Conservation (phyloP, 2,888 invertebrate genomes). For the Scaptomyza reducta region DNA sequence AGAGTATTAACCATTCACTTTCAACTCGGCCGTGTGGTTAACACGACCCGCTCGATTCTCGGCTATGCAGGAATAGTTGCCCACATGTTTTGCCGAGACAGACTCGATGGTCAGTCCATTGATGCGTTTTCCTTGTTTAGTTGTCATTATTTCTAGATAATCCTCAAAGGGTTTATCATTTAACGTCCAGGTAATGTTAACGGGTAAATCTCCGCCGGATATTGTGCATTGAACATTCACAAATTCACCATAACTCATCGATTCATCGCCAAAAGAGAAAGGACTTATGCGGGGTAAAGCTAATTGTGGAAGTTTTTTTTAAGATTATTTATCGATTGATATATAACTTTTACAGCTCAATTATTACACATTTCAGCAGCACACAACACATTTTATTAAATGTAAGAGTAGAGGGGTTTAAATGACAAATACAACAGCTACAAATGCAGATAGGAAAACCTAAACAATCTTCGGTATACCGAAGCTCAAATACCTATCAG, state of each 20-base stretch:
- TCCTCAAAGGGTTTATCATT: slow-evolving; percentile 85
- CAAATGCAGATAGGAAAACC: slow-evolving; percentile 4
- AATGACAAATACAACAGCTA: slow-evolving; percentile 19
- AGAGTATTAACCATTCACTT: slow-evolving; percentile 88
- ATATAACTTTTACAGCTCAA: slow-evolving; percentile 1
- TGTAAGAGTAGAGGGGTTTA: not conserved
- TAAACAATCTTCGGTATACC: slow-evolving; percentile 64
- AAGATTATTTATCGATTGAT: not conserved
- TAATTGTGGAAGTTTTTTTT: slow-evolving; percentile 71
- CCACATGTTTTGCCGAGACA: slow-evolving; percentile 88
- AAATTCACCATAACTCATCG: slow-evolving; percentile 88
- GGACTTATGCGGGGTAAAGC: slow-evolving; percentile 91
- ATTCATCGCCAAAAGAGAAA: slow-evolving; percentile 90
- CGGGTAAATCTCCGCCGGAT: slow-evolving; percentile 86
- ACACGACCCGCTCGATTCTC: slow-evolving; percentile 90
- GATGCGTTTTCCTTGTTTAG: slow-evolving; percentile 85
- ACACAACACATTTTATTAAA: slow-evolving; percentile 31
- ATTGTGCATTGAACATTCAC: slow-evolving; percentile 85
- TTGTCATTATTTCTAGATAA: slow-evolving; percentile 82
- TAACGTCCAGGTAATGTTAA: slow-evolving; percentile 87
- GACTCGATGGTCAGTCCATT: slow-evolving; percentile 88
- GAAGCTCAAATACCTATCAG: slow-evolving; percentile 59
- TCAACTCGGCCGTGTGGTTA: slow-evolving; percentile 88
- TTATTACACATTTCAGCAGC: slow-evolving; percentile 35
- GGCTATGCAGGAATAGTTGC: slow-evolving; percentile 91